A percentile compares a stretch with the other conserved stretches of the same genome.
Conservation (phyloP, 2,888 invertebrate species). For the Megastigmus dorsalis region DNA sequence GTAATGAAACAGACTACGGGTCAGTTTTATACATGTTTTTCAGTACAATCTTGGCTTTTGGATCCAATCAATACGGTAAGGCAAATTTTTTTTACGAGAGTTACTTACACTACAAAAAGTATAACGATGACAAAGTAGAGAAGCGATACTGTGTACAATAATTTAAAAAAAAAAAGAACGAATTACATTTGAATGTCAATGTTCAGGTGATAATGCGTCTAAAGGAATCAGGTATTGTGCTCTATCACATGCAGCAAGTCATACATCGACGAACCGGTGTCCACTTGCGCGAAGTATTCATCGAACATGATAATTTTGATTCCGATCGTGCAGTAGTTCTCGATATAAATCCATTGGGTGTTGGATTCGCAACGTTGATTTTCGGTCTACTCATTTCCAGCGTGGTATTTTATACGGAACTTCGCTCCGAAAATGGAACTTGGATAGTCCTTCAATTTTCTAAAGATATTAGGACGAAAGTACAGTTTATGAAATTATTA, state of each 20-base stretch:
- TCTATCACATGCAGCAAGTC: slow-evolving; percentile 64
- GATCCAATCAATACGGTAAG: slow-evolving; percentile 64
- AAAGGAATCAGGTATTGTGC: slow-evolving; percentile 63
- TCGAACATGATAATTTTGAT: slow-evolving; percentile 62
- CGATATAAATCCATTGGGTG: slow-evolving; percentile 64
- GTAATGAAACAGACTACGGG: slow-evolving; percentile 64
- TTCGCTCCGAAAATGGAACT: slow-evolving; percentile 39
- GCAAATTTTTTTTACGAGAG: neutral
- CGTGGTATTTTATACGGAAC: slow-evolving; percentile 63
- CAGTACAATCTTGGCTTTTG: slow-evolving; percentile 67
- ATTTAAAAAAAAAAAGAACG: neutral
- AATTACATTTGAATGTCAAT: too few relatives aligned
- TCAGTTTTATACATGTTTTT: slow-evolving; percentile 63
- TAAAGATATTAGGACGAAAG: neutral
- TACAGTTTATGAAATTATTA: neutral
- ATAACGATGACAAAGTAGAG: too few relatives aligned
- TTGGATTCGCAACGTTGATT: slow-evolving; percentile 64
- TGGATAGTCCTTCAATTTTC: neutral
- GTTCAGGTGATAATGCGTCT: slow-evolving; percentile 63
- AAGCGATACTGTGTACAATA: too few relatives aligned
- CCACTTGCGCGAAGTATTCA: slow-evolving; percentile 61
- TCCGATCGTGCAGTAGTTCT: slow-evolving; percentile 59
- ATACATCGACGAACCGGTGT: slow-evolving; percentile 61
- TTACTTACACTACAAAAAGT: neutral
- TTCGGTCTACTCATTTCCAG: slow-evolving; percentile 61